Conservation (phyloP, 2,113 vertebrate genomes). For the Paraplagusia blochii region DNA sequence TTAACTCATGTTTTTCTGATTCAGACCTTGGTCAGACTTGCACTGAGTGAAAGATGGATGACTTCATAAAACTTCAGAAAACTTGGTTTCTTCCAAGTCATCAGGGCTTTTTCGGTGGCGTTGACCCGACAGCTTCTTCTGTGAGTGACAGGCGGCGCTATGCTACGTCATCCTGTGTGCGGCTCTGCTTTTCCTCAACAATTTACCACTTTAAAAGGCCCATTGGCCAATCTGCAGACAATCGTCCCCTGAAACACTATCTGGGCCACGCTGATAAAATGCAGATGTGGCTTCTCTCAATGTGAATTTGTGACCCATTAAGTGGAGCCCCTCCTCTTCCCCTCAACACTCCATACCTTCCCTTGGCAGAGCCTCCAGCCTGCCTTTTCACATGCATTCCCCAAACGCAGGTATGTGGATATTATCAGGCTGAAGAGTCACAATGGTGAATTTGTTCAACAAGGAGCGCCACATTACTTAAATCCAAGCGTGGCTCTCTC, state of each 20-base stretch:
- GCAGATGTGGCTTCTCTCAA: conserved; percentile 93
- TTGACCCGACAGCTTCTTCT: conserved; percentile 67
- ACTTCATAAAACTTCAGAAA: not conserved
- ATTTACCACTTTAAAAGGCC: conserved; percentile 91
- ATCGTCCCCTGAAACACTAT: conserved; percentile 96
- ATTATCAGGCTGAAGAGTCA: conserved; percentile 71
- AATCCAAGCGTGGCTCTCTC: conserved; percentile 68
- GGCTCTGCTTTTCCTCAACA: conserved; percentile 91
- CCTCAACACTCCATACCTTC: conserved; percentile 64
- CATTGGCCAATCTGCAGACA: conserved; percentile 95
- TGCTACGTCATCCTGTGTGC: conserved; percentile 63
- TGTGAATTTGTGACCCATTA: conserved; percentile 96
- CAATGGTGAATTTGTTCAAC: conserved; percentile 78
- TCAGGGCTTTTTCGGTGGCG: conserved; percentile 42
- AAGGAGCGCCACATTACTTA: conserved; percentile 70
- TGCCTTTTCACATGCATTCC: conserved; percentile 65
- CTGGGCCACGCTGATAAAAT: conserved; percentile 97
- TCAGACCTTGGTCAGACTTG: no score
- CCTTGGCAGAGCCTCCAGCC: conserved; percentile 78
- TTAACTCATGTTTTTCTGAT: no score
- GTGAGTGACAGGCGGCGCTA: conserved; percentile 50
- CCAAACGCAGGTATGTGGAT: conserved; percentile 75
- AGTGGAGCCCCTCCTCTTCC: conserved; percentile 78
- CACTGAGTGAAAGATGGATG: not conserved
- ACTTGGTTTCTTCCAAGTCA: conserved; percentile 2